phyloP scores from a whole-genome alignment of 2,113 vertebrate species.

The Nycticorax nycticorax region DNA sequence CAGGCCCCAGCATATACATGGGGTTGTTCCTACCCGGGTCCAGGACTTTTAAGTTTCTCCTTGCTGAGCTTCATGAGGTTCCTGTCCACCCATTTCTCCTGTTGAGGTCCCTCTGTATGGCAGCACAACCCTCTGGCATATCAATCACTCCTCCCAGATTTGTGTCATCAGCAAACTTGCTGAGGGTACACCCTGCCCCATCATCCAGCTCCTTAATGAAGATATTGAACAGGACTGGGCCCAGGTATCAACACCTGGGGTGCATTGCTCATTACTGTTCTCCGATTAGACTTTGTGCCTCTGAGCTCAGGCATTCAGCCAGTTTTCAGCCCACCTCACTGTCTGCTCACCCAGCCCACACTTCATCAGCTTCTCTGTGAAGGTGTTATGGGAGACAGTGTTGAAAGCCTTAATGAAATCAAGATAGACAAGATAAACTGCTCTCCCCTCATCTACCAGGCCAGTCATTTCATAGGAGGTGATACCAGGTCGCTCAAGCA shows the following conservation, averaged over 20 bases:
- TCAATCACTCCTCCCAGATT: too few relatives aligned
- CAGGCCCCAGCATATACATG: neutral
- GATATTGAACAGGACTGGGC: neutral
- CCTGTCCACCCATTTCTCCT: neutral
- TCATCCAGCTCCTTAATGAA: neutral
- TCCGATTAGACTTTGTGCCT: neutral
- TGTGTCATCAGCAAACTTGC: too few relatives aligned
- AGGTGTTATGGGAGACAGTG: neutral
- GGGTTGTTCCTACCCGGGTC: accelerated
- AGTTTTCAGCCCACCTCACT: neutral
- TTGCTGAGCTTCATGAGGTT: neutral
- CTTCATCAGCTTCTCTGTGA: neutral
- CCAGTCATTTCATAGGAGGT: neutral
- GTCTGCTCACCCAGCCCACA: neutral
- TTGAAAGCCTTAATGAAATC: neutral
- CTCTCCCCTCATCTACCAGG: neutral
- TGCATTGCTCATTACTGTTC: neutral
- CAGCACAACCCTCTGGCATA: neutral
- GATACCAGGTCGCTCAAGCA: neutral
- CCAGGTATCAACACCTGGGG: neutral
- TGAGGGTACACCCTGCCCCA: too few relatives aligned
- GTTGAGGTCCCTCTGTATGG: neutral
- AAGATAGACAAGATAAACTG: neutral
- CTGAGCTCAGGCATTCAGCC: neutral
- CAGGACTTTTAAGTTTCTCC: neutral